Evolutionary conservation across 2,888 invertebrate genomes (phyloP).

Genomic region (Homarus gammarus): DNA sequence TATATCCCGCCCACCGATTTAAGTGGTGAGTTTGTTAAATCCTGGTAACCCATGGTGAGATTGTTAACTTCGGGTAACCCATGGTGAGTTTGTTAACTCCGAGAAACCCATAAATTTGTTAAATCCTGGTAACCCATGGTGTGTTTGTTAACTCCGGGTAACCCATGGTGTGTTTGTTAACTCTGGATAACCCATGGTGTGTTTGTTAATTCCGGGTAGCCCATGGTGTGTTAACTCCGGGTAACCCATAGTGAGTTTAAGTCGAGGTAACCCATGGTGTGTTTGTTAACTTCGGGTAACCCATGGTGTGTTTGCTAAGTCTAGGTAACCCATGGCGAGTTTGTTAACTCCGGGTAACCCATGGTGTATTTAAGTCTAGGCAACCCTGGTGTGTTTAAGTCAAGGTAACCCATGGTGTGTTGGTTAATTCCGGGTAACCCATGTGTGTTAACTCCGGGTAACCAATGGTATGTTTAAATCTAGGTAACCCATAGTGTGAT

Average conservation of each 20-base stretch:
- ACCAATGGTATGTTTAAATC: neutral
- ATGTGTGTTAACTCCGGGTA: too few relatives aligned
- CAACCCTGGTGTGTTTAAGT: neutral
- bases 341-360: neutral
- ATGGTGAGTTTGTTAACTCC: too few relatives aligned
- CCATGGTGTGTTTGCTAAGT: neutral
- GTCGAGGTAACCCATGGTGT: neutral
- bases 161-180: too few relatives aligned
- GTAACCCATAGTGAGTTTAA: neutral
- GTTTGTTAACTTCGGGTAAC: neutral
- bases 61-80: too few relatives aligned
- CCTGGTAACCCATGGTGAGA: too few relatives aligned
- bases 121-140: neutral
- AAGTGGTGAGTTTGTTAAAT: neutral
- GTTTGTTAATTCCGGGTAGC: too few relatives aligned
- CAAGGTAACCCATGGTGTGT: too few relatives aligned
- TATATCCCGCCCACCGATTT: neutral
- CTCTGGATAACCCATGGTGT: too few relatives aligned
- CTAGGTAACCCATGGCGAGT: neutral
- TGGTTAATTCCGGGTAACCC: too few relatives aligned
- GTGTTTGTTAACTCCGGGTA: neutral
- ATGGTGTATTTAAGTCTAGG: neutral
- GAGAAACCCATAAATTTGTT: too few relatives aligned
- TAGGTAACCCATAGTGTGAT: neutral
- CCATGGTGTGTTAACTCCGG: too few relatives aligned